Percentiles rank a stretch among this genome's conserved stretches.
Evolutionary conservation across 2,888 invertebrate genomes (phyloP).

Genomic region (Leptopilina myrica): DNA sequence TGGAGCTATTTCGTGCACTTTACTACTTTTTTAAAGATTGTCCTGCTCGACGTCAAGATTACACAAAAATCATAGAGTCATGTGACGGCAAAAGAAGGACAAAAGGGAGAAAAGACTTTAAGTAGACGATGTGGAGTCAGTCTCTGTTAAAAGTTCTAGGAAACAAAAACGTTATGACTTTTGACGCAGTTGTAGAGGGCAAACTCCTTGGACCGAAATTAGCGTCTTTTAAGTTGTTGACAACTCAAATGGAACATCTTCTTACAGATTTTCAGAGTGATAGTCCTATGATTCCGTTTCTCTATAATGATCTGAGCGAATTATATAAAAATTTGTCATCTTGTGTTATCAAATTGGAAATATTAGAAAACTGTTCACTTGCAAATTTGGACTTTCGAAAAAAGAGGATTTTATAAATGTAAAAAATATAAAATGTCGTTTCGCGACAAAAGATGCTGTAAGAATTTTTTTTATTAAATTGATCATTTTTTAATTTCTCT

Average conservation of each 20-base stretch:
- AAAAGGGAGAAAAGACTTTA: slow-evolving; percentile 16
- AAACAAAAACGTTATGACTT: not conserved
- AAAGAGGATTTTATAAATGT: slow-evolving; percentile 42
- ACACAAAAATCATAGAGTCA: slow-evolving; percentile 50
- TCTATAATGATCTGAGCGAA: slow-evolving; percentile 42
- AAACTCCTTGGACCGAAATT: slow-evolving; percentile 47
- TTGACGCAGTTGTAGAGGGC: slow-evolving; percentile 29
- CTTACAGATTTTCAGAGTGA: slow-evolving; percentile 20
- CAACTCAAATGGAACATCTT: slow-evolving; percentile 53
- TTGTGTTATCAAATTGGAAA: slow-evolving; percentile 43
- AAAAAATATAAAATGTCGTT: slow-evolving; percentile 39
- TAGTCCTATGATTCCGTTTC: slow-evolving; percentile 48
- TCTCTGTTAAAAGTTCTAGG: not conserved
- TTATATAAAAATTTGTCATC: slow-evolving; percentile 41
- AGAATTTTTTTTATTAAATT: too few species aligned
- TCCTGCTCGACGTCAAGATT: slow-evolving; percentile 62
- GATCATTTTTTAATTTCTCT: too few species aligned
- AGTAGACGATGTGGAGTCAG: slow-evolving; percentile 7
- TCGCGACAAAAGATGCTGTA: slow-evolving; percentile 44
- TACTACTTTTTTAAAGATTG: slow-evolving; percentile 65
- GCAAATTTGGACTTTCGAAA: slow-evolving; percentile 8
- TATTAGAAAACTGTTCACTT: slow-evolving; percentile 35
- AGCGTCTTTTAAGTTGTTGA: slow-evolving; percentile 47
- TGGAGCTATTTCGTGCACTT: slow-evolving; percentile 56
- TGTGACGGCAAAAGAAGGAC: slow-evolving; percentile 28